phyloP scores from a whole-genome alignment of 2,888 invertebrate species.

The Rhingia campestris region DNA sequence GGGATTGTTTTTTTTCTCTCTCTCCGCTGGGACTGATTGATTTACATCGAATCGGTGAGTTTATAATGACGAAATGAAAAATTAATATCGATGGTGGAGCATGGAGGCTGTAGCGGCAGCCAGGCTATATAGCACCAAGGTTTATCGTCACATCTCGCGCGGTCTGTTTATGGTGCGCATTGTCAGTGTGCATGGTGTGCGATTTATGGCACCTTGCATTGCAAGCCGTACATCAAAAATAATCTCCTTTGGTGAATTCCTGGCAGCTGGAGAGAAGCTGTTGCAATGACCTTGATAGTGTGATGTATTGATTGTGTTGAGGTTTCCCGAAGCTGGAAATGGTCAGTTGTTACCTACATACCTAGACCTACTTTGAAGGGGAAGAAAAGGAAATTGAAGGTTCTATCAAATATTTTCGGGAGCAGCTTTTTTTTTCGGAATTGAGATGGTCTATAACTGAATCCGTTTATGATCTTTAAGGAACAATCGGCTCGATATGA shows the following conservation, averaged over 20 bases:
- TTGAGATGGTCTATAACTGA: too few species aligned
- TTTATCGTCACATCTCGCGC: slow-evolving; percentile 61
- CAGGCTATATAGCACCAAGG: slow-evolving; percentile 32
- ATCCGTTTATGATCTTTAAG: too few species aligned
- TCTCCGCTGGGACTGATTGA: slow-evolving; percentile 63
- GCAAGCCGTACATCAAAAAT: slow-evolving; percentile 63
- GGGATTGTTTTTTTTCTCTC: slow-evolving; percentile 34
- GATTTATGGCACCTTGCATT: slow-evolving; percentile 71
- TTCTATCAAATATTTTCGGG: too few species aligned
- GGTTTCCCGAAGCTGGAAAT: slow-evolving; percentile 20
- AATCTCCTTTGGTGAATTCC: slow-evolving; percentile 58
- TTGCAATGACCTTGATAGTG: slow-evolving; percentile 57
- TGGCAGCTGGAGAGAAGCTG: slow-evolving; percentile 21
- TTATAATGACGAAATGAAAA: slow-evolving; percentile 74
- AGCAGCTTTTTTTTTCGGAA: too few species aligned
- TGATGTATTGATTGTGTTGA: slow-evolving; percentile 37
- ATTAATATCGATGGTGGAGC: slow-evolving; percentile 65
- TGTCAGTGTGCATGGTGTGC: slow-evolving; percentile 65
- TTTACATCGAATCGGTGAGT: slow-evolving; percentile 74
- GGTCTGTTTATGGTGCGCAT: slow-evolving; percentile 69
- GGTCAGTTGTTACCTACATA: slow-evolving; percentile 17
- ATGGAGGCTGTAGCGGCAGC: slow-evolving; percentile 3
- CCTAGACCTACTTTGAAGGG: too few species aligned
- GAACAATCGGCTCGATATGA: too few species aligned
- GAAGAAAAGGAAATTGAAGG: too few species aligned